Evolutionary conservation across 1,140 invertebrate genomes (phyloP), one percentile per base, ranked within the genome.

Genomic region (Xylocopa sonorina): DNA sequence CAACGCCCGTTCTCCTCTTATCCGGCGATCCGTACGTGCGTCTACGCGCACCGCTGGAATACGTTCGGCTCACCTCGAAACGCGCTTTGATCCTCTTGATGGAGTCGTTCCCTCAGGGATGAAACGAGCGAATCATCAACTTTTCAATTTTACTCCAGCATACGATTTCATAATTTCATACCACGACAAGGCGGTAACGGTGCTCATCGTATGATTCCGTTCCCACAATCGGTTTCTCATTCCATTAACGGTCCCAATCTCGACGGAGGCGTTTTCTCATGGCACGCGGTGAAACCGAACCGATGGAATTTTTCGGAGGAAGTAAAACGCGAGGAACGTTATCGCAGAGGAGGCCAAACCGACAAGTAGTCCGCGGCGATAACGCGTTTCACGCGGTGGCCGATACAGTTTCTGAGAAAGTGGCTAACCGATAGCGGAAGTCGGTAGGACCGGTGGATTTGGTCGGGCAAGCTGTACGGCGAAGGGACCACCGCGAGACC

Each of bases 381-480:
- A 71, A 71, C 67, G n/a, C 67, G 51, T 67, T 71, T 57, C 41
- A 71, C 67, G 57, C 67, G 38, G 34, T 57, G 57, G 51, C 67
- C 43, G 32, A 12, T n/a, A 21, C 24, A 53, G 51, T 29, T 71
- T 71, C 51, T 34, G 38, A 43, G 67, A 38, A 69, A 53, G 24
- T 69, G 16, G 1, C 32, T 24, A n/a, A n/a, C 48, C 29, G 46
- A 68, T 48, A 34, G 46, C 29, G 66, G 21, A 51, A 27, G 46
- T 68, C 34, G n/a, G n/a, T 43, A 27, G n/a, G 14, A 32, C 32
- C 7, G 50, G 53, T 1, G 48, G 18, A 34, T 53, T 68, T 68
- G 32, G 50, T 69, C 3, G 24, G 41, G 32, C 27, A 32, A 57
- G 32, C 27, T n/a, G 12, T 21, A 16, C 51, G 9, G 9, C 10